Base-by-base conservation (phyloP, 2,113 vertebrate genomes). In the Coreoperca whiteheadi region DNA sequence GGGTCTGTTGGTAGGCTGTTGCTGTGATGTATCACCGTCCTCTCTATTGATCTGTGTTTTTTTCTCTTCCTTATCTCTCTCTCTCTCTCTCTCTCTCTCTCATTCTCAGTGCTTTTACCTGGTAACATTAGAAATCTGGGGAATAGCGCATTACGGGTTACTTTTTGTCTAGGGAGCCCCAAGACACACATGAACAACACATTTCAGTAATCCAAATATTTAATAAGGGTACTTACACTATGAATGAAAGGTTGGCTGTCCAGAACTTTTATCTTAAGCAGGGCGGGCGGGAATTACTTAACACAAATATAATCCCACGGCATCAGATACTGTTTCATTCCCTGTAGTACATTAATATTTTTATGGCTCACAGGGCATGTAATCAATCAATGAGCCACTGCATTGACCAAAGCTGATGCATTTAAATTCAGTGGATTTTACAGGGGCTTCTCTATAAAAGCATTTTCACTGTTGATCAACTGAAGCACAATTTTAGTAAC, bases 21-120 rank as follows among this genome's bases (percentile, higher is more conserved):
- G 64, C 82, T 91, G 77, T 87, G 83, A 92, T 86, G 82, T 51
- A 87, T 91, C 77, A 70, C 79, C 61, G 4, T 77, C 80, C 68
- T 83, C 70, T 86, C 37, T 86, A 92, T 88, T 87, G 88, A 94
- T 90, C 87, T 46, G 34, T 43, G 30, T n/a, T 78, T 76, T 83
- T 85, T 61, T 39, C n/a, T 23, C 54, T 16, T 53, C 41, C 10
- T 28, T 57, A 56, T 37, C 64, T 30, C 30, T n/a, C 71, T 72
- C 60, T 77, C 48, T 14, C 82, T 74, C 25, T 69, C 34, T 57
- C 59, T 37, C 64, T 30, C 30, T n/a, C 71, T 72, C 60, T 77
- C 48, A 16, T 80, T 74, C 25, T 69, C 34, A 25, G 60, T 41
- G 54, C 32, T 77, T 81, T 57, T 61, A 84, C 63, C 70, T 61